phyloP scores from a whole-genome alignment of 2,797 vertebrate species.

The Vultur gryphus region DNA sequence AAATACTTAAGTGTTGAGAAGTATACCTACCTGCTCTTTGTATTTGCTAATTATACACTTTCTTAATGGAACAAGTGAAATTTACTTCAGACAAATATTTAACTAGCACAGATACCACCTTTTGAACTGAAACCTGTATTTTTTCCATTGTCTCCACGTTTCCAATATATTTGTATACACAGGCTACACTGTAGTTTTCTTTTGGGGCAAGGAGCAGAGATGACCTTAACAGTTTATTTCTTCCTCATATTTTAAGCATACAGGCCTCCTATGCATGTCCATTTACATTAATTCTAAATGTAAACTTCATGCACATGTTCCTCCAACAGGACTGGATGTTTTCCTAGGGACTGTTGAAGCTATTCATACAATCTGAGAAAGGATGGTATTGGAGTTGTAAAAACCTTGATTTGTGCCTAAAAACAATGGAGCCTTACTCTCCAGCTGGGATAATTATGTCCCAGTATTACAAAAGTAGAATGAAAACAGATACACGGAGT shows the following conservation, averaged over 20 bases:
- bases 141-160: neutral
- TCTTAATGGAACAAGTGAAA: neutral
- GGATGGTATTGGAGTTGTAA: neutral
- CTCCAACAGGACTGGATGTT: neutral
- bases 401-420: neutral
- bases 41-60: neutral
- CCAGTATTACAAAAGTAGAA: neutral
- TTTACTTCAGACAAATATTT: neutral
- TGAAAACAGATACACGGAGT: neutral
- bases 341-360: neutral
- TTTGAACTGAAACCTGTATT: neutral
- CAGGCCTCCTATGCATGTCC: accelerated
- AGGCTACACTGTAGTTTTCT: neutral
- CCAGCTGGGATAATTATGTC: neutral
- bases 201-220: neutral
- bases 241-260: neutral
- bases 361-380: neutral
- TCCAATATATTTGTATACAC: neutral
- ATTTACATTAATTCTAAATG: neutral
- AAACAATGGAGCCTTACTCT: neutral
- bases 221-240: neutral
- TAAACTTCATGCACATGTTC: neutral
- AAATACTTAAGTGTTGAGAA: neutral
- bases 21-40: neutral
- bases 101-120: neutral